These are phyloP conservation scores for Phymatocera aterrima DNA, from an alignment of 2,888 invertebrate species.

Conservation along the genomic window DNA sequence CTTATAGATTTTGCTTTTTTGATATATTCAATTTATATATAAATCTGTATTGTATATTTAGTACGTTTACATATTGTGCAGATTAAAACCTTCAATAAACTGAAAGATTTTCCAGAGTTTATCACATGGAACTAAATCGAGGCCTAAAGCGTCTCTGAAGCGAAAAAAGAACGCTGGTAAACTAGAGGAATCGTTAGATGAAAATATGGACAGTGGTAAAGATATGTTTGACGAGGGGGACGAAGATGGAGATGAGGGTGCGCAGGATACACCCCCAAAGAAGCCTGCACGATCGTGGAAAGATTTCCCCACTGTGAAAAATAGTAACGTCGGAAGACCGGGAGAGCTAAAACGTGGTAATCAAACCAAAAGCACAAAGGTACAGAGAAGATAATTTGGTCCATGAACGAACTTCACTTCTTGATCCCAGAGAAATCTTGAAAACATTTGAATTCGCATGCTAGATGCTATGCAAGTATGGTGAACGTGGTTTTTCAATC, in stretches of 20 bases:
- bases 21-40: too few relatives aligned
- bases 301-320: constrained; percentile 27
- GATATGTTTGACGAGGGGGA: constrained; percentile 33
- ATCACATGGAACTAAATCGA: constrained; percentile 60
- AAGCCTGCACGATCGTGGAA: constrained; percentile 16
- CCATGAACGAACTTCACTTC: neutral
- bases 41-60: too few relatives aligned
- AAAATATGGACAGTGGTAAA: constrained; percentile 3
- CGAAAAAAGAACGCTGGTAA: neutral
- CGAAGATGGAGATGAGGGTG: constrained; percentile 2
- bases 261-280: constrained; percentile 1
- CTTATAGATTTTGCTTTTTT: too few relatives aligned
- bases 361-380: neutral
- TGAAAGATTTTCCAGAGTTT: constrained; percentile 54
- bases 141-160: constrained; percentile 52
- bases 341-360: constrained; percentile 1
- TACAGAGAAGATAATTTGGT: constrained; percentile 4
- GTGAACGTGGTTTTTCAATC: neutral
- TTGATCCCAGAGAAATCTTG: neutral
- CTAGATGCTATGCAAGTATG: neutral
- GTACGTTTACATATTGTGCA: too few relatives aligned
- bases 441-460: neutral
- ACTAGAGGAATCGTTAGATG: neutral
- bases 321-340: neutral
- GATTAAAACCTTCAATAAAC: too few relatives aligned